Conservation (phyloP, 2,113 vertebrate genomes). For the Hemibagrus wyckioides region DNA sequence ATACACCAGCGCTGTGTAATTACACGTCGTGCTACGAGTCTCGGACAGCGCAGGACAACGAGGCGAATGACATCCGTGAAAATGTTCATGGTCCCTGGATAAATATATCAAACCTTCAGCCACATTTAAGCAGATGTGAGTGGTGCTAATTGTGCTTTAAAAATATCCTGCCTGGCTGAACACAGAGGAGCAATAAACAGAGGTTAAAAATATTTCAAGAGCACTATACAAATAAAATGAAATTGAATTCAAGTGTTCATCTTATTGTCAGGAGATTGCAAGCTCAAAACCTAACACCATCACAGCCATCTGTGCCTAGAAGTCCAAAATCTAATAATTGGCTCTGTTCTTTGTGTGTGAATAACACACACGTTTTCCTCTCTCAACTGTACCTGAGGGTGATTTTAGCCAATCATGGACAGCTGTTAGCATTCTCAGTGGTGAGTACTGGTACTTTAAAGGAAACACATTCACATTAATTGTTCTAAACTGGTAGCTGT, state of each 20-base stretch:
- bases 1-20: conserved; percentile 3
- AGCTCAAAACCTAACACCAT: no score
- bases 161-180: background rate
- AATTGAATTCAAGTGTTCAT: background rate
- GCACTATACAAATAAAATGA: background rate
- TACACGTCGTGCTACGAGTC: conserved; percentile 2
- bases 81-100: background rate
- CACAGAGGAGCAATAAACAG: background rate
- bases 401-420: background rate
- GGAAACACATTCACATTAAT: background rate
- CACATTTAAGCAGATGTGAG: background rate
- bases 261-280: background rate
- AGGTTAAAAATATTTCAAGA: background rate
- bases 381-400: background rate
- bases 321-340: background rate
- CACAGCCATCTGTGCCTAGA: background rate
- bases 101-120: background rate
- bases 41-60: background rate
- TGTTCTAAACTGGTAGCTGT: background rate
- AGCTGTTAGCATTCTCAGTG: background rate
- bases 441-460: background rate
- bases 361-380: background rate
- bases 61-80: background rate
- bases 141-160: background rate
- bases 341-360: background rate